Base-by-base conservation (phyloP, 2,888 invertebrate species). In the Idaea dimidiata region DNA sequence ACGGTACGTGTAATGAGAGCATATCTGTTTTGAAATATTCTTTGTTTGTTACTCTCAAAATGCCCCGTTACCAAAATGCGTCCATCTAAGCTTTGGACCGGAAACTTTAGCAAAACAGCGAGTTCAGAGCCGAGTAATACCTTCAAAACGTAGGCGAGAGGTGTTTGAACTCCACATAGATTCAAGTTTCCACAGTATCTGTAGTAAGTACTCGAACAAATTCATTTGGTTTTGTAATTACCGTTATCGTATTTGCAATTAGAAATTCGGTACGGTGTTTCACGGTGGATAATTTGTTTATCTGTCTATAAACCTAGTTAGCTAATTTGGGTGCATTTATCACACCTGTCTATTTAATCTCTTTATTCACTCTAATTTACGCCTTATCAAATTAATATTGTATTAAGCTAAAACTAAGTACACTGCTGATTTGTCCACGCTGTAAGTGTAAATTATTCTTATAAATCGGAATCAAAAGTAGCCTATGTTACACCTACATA, bases 81-180 rank as follows among this genome's bases (percentile, higher is more conserved):
- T 62, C 61, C 68, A 67, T 68, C 72, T 17, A 66, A 65, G 60
- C 62, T 59, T 24, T 58, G 62, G 67, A 72, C 79, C 80, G 81
- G 80, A 82, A 80, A 79, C 69, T 73, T 69, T 70, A 66, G 68
- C 71, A 68, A 71, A 78, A 76, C 74, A 75, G 73, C 72, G 79
- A 43, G 79, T 80, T 80, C 73, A 71, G 76, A 74, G 72, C 70
- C 71, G 69, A 69, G 72, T 71, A 63, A 66, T 75, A 79, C 75
- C 72, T 75, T 75, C 74, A 78, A 82, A 81, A 72, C 78, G 79
- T 84, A 78, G 80, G 80, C 77, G 82, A 66, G 72, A 80, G 83
- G 84, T 86, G 66, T 63, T 71, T 82, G 85, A 84, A 82, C 85
- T 72, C 71, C 59, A 58, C 54, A 58, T 24, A 67, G 57, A 65